Percentiles rank a stretch among this genome's conserved stretches.
These are phyloP conservation scores for Brachirus orientalis DNA, from an alignment of 2,113 vertebrate species.

Conservation along the genomic window DNA sequence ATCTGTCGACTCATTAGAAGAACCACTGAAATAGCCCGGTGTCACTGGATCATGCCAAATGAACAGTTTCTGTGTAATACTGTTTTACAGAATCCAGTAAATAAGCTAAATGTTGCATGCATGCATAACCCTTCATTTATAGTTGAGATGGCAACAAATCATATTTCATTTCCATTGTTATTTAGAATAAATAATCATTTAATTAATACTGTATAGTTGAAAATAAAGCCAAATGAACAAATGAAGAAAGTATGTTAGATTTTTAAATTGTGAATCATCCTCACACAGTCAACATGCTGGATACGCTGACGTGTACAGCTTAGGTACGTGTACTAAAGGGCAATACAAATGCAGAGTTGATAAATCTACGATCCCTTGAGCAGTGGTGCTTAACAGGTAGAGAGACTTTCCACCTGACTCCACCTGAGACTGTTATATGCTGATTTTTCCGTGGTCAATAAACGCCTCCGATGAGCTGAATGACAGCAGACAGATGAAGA, in stretches of 20 bases:
- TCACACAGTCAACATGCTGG: too few relatives aligned
- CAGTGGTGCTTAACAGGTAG: too few relatives aligned
- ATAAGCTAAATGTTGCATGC: too few relatives aligned
- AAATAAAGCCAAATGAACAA: neutral
- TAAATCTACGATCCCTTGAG: too few relatives aligned
- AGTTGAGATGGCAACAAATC: neutral
- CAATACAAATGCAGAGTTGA: too few relatives aligned
- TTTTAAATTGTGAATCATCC: too few relatives aligned
- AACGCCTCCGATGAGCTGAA: conserved; percentile 4
- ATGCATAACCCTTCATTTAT: neutral
- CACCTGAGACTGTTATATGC: neutral
- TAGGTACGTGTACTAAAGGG: too few relatives aligned
- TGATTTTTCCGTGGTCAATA: neutral
- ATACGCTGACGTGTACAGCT: too few relatives aligned
- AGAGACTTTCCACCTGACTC: too few relatives aligned
- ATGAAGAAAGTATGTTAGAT: too few relatives aligned
- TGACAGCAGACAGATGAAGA: conserved; percentile 5
- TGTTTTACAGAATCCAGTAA: neutral
- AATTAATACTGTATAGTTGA: neutral
- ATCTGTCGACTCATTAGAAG: conserved; percentile 23
- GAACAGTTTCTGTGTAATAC: neutral
- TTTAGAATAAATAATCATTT: too few relatives aligned
- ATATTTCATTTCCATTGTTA: neutral
- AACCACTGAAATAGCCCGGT: conserved; percentile 28
- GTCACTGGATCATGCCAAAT: neutral